Evolutionary conservation across 2,888 invertebrate genomes (phyloP).

Genomic region (Argyra leucocephala): DNA sequence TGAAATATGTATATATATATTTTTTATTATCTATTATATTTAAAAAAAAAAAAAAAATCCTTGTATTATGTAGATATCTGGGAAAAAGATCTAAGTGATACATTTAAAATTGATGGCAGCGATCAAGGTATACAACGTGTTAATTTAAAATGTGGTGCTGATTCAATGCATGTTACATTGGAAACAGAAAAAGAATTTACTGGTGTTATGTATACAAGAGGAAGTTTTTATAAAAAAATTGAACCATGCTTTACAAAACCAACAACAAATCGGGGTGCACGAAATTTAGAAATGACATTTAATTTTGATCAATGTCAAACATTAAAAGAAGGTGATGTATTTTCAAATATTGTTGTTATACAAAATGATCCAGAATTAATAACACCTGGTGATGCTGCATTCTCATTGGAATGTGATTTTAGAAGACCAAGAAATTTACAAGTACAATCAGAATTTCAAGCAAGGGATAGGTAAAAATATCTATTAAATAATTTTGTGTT

Average conservation of each 20-base stretch:
- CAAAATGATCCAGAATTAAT: conserved; percentile 58
- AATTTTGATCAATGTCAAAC: conserved; percentile 51
- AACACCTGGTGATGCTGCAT: conserved; percentile 57
- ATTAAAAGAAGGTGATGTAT: conserved; percentile 47
- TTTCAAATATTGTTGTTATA: conserved; percentile 53
- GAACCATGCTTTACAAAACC: conserved; percentile 51
- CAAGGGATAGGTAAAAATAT: conserved; percentile 39
- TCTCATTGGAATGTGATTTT: conserved; percentile 56
- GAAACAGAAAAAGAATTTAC: conserved; percentile 50
- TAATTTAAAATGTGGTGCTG: conserved; percentile 49
- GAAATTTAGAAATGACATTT: conserved; percentile 48
- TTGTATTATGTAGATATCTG: conserved; percentile 34
- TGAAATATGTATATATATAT: too few relatives aligned
- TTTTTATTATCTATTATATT: too few relatives aligned
- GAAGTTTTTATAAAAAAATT: conserved; percentile 50
- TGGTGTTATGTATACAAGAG: conserved; percentile 55
- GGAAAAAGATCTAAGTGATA: conserved; percentile 48
- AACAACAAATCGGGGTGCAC: conserved; percentile 37
- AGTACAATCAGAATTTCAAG: conserved; percentile 47
- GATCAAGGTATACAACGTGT: conserved; percentile 50
- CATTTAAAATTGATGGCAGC: conserved; percentile 50
- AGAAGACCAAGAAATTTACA: conserved; percentile 47
- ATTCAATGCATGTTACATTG: conserved; percentile 48
- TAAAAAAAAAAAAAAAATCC: too few relatives aligned
- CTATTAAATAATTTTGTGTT: not conserved